Conservation (phyloP, 2,113 vertebrate species). For the Menura novaehollandiae region DNA sequence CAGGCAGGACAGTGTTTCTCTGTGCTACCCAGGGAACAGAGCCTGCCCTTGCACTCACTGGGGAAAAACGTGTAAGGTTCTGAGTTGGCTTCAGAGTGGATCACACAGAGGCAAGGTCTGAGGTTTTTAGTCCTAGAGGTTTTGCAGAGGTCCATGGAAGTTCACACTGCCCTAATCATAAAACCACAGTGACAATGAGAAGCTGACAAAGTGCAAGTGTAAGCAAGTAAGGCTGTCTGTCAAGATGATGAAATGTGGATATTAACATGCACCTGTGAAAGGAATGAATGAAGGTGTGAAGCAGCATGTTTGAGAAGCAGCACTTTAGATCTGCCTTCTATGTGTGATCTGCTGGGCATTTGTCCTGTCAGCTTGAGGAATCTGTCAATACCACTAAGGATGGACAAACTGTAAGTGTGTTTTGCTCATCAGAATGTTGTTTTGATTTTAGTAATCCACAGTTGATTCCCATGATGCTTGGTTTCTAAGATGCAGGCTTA, state of each 20-base stretch:
- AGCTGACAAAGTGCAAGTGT: background rate
- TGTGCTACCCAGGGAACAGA: background rate
- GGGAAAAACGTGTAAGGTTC: background rate
- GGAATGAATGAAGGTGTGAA: background rate
- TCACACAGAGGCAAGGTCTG: background rate
- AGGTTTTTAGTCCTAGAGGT: background rate
- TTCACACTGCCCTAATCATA: background rate
- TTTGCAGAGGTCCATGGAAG: background rate
- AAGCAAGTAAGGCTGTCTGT: background rate
- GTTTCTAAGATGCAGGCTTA: background rate
- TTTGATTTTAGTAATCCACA: slow-evolving; percentile 12
- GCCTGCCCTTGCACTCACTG: background rate
- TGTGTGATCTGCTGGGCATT: background rate
- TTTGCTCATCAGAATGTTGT: background rate
- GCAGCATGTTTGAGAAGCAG: background rate
- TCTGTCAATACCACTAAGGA: background rate
- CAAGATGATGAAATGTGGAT: background rate
- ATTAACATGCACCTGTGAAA: background rate
- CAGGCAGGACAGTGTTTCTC: background rate
- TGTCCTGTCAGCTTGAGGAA: background rate
- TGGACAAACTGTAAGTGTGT: background rate
- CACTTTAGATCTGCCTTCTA: background rate
- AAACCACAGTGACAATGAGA: background rate
- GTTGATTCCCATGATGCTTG: background rate
- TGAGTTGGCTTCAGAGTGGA: background rate